Base-by-base conservation (phyloP, 1,140 invertebrate genomes). In the Drosophila sp. region DNA sequence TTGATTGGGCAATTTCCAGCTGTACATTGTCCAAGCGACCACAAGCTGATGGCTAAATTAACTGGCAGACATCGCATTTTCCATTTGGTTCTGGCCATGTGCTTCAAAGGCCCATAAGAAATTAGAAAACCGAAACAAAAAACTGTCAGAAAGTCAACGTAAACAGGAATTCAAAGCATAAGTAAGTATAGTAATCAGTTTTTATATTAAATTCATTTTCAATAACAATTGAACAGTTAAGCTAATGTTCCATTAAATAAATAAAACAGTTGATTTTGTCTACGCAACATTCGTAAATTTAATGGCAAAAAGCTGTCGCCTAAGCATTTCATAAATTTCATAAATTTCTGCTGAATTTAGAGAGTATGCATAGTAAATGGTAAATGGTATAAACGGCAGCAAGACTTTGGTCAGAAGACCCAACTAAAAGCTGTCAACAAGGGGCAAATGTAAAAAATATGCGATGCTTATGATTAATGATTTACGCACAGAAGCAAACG, bases 391-490 rank as follows among this genome's bases (percentile, higher is more conserved):
- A 41, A 11, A 9, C 62, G 61, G 79, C 13, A 67, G n/a, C 74
- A 59, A 48, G 71, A 43, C 58, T 36, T n/a, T 48, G 45, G 45
- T 51, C 51, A 29, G 61, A 41, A 18, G 54, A 48, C 56, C 69
- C 66, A 72, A 77, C 82, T 83, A 74, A 89, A 89, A 83, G 79
- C 83, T 87, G 83, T 87, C 79, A 89, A 79, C 79, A 75, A 70
- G 63, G 67, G 72, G 63, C 73, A 67, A 82, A 62, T 72, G 83
- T 69, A 83, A 83, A 79, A 89, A 89, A 87, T 89, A 89, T 89
- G 76, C 79, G 62, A 50, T 80, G 79, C 79, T 80, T 81, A 89
- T 87, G 83, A 87, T 89, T 87, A 87, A 87, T 89, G 79, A 87
- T 79, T 76, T 83, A 70, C 76, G 78, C 83, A 75, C 83, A 87